phyloP scores from a whole-genome alignment of 2,888 invertebrate genomes.

The Coelogynopora nodosa region DNA sequence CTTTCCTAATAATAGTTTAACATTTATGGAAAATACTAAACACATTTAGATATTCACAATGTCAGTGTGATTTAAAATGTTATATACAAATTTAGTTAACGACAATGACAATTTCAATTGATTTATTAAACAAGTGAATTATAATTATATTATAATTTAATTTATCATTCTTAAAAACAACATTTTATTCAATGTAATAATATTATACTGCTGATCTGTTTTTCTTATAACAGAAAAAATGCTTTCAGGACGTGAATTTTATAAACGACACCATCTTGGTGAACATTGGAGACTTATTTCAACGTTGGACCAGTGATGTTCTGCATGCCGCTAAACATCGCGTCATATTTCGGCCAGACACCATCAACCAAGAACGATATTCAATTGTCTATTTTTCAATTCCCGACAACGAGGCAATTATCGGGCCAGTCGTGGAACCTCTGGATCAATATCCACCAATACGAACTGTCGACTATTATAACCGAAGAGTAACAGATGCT shows the following conservation, averaged over 20 bases:
- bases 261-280: constrained; percentile 73
- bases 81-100: no score
- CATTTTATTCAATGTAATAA: no score
- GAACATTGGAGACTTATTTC: constrained; percentile 72
- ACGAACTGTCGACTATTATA: not conserved
- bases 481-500: not conserved
- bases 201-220: no score
- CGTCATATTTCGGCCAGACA: constrained; percentile 12
- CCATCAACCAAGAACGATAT: not conserved
- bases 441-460: constrained; percentile 2
- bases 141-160: no score
- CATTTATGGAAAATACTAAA: no score
- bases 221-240: no score
- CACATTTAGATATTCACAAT: no score
- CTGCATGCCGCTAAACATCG: constrained; percentile 68
- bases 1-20: no score
- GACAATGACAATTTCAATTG: no score
- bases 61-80: no score
- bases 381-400: not conserved
- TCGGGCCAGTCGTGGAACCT: not conserved
- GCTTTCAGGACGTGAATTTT: constrained; percentile 72
- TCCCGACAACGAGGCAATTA: not conserved
- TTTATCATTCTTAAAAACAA: no score
- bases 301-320: constrained; percentile 70
- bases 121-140: no score